Evolutionary conservation across 2,888 invertebrate genomes (phyloP), one percentile per base, ranked within the genome.

Genomic region (Tetanocera ferruginea): DNA sequence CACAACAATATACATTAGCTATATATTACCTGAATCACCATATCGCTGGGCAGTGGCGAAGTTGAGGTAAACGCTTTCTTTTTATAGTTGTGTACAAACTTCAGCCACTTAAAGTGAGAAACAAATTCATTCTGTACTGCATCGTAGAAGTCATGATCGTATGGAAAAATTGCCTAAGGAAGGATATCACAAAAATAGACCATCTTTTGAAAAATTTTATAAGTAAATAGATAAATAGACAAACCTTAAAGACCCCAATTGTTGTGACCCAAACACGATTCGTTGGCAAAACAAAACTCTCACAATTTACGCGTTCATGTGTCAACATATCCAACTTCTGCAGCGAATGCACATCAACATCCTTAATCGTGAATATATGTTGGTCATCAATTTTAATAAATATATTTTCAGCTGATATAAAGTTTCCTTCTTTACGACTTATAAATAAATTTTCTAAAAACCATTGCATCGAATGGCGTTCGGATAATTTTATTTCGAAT

Each of bases 61-160:
- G 93, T 92, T 0, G 90, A 89, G 0, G 94, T 94, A 85, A 95
- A 94, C 0, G 94, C 92, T 71, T 92, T 92, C 87, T 93, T 94
- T 87, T 93, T 91, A 67, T 92, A 90, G 62, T 92, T 92, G 87
- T 98, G 98, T 14, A 97, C 92, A 79, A 95, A 90, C 89, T 97
- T 98, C 76, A 98, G 89, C 99, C 99, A 99, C 88, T 98, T 99
- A 86, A 96, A 93, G 43, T 97, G 92, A 1, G 96, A 96, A n/a
- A 98, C 93, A 79, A 96, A 93, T 86, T 97, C 96, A 81, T 96
- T 96, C 86, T 96, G 96, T 78, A 97, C 94, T 0, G 97, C 96
- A 79, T 95, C 95, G 19, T 96, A 95, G 87, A 96, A 97, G 74
- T 95, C 93, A 86, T 97, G 97, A 85, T 95, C 94, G 89, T 97